Conservation (phyloP, 2,888 invertebrate species). For the Erebia aethiops region DNA sequence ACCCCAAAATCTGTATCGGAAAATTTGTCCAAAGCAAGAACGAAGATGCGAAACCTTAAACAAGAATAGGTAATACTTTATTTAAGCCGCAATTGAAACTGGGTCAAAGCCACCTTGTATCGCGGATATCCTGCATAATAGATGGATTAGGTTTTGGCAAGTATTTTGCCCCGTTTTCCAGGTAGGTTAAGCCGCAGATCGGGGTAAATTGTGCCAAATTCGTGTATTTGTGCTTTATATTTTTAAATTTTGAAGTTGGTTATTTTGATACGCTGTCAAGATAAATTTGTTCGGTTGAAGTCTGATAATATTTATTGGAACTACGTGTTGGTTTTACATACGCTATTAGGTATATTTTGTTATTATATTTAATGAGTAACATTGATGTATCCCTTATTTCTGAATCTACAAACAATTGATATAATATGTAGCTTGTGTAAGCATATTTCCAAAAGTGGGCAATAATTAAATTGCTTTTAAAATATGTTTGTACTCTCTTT, state of each 20-base stretch:
- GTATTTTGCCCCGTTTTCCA: constrained; percentile 37
- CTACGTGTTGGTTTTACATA: constrained; percentile 8
- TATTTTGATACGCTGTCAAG: constrained; percentile 36
- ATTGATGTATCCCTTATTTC: too few species aligned
- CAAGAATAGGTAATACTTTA: constrained; percentile 19
- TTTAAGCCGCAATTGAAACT: constrained; percentile 31
- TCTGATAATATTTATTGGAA: constrained; percentile 7
- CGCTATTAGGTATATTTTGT: too few species aligned
- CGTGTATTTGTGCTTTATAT: constrained; percentile 25
- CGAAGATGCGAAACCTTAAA: neutral
- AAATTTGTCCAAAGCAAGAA: neutral
- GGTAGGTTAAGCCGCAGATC: constrained; percentile 36
- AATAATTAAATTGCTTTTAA: too few species aligned
- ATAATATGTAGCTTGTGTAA: too few species aligned
- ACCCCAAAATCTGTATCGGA: neutral
- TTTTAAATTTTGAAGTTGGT: constrained; percentile 16
- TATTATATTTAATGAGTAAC: too few species aligned
- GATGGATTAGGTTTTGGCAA: constrained; percentile 42
- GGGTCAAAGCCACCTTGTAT: constrained; percentile 39
- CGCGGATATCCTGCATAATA: constrained; percentile 36
- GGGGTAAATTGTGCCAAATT: constrained; percentile 34
- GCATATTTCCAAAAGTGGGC: too few species aligned
- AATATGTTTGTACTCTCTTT: too few species aligned
- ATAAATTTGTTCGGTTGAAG: constrained; percentile 16
- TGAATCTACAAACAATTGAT: too few species aligned